phyloP scores from a whole-genome alignment of 2,113 vertebrate genomes.

The Syrmaticus mikado region DNA sequence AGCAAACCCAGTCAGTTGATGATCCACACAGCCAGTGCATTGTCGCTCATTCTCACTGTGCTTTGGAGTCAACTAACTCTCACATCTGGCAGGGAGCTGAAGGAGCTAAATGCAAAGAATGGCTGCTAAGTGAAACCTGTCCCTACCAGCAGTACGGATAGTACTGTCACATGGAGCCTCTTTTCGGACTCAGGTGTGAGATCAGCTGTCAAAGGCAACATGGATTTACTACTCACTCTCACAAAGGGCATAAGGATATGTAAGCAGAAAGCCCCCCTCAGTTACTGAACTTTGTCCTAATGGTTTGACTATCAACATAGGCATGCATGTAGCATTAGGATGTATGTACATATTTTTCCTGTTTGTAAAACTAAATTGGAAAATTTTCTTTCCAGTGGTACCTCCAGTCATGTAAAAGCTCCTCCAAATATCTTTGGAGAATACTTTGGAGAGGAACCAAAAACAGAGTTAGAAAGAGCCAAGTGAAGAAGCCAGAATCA shows the following conservation, averaged over 20 bases:
- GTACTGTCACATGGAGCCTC: background rate
- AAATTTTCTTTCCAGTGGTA: background rate
- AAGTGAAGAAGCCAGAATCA: constrained; percentile 30
- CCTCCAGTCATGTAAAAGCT: background rate
- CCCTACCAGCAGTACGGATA: background rate
- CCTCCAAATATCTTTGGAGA: background rate
- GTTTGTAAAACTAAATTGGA: background rate
- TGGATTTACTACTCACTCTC: background rate
- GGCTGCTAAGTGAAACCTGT: background rate
- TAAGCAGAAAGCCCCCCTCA: background rate
- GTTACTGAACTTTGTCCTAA: background rate
- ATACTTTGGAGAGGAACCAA: background rate
- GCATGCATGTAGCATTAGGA: background rate
- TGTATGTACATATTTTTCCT: background rate
- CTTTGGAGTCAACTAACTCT: background rate
- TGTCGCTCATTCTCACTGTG: background rate
- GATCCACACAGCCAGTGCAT: fast-evolving
- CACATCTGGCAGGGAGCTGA: background rate
- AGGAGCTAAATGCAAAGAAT: background rate
- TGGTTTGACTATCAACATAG: background rate
- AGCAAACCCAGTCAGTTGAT: background rate
- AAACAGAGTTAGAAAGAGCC: background rate
- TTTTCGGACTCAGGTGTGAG: background rate
- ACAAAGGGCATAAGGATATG: background rate
- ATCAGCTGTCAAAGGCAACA: background rate